Base-by-base conservation (phyloP, 2,113 vertebrate species). In the Silurus glanis region DNA sequence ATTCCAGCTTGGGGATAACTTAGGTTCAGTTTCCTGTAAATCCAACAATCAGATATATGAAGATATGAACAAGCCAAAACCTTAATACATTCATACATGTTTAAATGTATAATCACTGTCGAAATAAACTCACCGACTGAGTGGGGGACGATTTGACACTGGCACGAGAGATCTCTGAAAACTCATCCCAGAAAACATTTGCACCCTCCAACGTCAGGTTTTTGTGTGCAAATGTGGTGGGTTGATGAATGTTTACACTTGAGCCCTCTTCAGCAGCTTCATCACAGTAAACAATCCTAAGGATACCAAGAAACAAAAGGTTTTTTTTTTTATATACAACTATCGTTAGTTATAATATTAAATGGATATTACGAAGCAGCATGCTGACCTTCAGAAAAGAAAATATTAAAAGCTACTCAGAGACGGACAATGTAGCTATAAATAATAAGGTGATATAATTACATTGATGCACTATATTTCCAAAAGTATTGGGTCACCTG, bases 1-100 rank as follows among this genome's bases (percentile, higher is more conserved):
- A 93, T 98, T 99, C 98, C 98, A 99, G 93, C 98, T 99, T 14
- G 98, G 98, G 66, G 98, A 99, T 61, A 99, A 95, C 92, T 99
- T 99, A 92, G 97, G 96, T 94, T 99, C 98, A 21, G 94, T 96
- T 93, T 98, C 97, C 98, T 99, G 87, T 10, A 83, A 91, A 92
- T 91, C 7, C 82, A 90, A 85, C 3, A 88, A 7, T 0, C 28
- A 61, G 5, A 56, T 9, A 78, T 66, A 37, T 59, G 55, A 87
- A 16, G 91, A 58, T 25, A 58, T 58, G 2, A 58, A 79, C n/a
- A 58, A 19, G 8, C 17, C 14, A 47, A 58, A 37, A 9, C 56
- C 4, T 17, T 4, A 58, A 58, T 13, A 58, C 56, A 12, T 13
- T 58, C 13, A 25, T 23, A 51, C 4, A 45, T 2, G 28, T 56